Evolutionary conservation across 2,888 invertebrate genomes (phyloP), one percentile per base, ranked within the genome.

Genomic region (Acrobasis suavella): DNA sequence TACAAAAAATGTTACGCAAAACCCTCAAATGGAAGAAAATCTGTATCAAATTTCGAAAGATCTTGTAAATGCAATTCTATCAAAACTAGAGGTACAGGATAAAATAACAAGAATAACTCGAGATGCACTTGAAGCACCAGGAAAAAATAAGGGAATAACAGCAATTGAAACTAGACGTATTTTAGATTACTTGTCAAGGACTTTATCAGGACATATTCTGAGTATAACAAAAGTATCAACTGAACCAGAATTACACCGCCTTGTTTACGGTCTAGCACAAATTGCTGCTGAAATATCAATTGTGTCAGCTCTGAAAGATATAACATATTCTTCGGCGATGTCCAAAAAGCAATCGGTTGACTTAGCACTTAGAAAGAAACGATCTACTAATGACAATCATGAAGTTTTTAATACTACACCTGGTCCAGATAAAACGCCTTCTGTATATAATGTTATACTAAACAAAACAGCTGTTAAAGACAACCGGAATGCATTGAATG

Each of bases 231-330:
- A 84, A 70, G 79, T 85, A 42, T 89, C 91, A 1, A 89, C 92
- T n/a, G 92, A 92, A 72, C 89, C 91, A 22, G 91, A 91, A 72
- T 74, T 92, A 8, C 92, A 92, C 77, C 82, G 91, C 14, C 72
- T 92, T 49, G 91, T 92, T 8, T 92, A 91, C 67, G 92, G 92
- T 8, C 75, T 92, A 69, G 85, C 88, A n/a, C 91, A 91, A 81
- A 90, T 92, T 66, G 86, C 92, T 52, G 90, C 92, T 52, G 92
- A 92, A 75, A 82, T 90, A 10, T 90, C 92, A 0, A 91, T 92
- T 65, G 85, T 92, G 3, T 86, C 92, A 32, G 91, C 91, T 22
- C 74, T 92, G 62, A 91, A 91, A 74, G 92, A 92, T 67, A 87
- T 85, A 8, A 92, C 91, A 9, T 92, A 91, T 66, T 81, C 91